Percentiles rank a stretch among this genome's conserved stretches.
Conservation (phyloP, 35 echinoderm and acorn worm genomes). For the Strongylocentrotus purpuratus region DNA sequence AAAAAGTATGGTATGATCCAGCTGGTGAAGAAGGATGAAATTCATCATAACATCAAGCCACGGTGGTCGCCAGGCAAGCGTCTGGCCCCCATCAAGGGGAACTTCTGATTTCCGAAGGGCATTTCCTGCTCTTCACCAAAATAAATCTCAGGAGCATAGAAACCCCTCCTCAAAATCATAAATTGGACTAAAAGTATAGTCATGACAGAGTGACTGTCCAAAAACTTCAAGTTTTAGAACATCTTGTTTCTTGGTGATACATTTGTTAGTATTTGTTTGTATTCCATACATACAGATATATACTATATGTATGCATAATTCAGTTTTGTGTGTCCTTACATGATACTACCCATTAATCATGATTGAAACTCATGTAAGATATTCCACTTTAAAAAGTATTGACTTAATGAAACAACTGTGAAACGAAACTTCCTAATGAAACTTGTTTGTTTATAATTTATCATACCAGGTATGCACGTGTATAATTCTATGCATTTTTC, state of each 20-base stretch:
- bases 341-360: not conserved
- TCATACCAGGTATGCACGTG: not conserved
- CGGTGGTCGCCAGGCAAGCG: not conserved
- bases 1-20: not conserved
- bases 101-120: slow-evolving; percentile 36
- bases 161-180: not conserved
- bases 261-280: no score
- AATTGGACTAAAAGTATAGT: not conserved
- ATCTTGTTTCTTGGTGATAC: not conserved
- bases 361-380: not conserved
- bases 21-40: slow-evolving; percentile 9
- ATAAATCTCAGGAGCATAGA: slow-evolving; percentile 24
- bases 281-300: no score
- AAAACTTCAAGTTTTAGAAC: not conserved
- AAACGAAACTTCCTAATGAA: not conserved
- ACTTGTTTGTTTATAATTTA: not conserved
- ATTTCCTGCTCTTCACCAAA: slow-evolving; percentile 30
- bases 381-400: not conserved
- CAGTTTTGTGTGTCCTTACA: no score
- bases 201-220: not conserved
- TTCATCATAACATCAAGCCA: not conserved
- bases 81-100: slow-evolving; percentile 3
- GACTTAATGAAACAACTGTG: not conserved
- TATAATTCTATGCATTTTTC: not conserved
- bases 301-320: no score